These are phyloP conservation scores for Dasyornis broadbenti DNA, from an alignment of 2,113 vertebrate species.

Conservation along the genomic window DNA sequence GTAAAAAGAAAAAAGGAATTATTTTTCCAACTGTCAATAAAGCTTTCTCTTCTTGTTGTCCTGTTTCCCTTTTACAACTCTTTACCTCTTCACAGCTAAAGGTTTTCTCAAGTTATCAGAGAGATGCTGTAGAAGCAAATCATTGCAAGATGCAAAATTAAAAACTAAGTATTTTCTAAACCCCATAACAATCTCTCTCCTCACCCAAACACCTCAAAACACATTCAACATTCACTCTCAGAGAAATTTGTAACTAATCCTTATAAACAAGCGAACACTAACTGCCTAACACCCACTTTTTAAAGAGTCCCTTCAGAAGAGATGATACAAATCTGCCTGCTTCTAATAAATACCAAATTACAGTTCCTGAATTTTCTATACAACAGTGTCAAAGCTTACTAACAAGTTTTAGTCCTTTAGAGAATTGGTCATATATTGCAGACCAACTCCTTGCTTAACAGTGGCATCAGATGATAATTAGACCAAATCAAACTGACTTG, in stretches of 20 bases:
- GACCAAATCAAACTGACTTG: background rate
- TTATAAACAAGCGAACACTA: background rate
- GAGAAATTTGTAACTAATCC: background rate
- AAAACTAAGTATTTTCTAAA: background rate
- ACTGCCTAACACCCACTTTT: background rate
- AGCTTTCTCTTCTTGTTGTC: background rate
- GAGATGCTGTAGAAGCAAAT: rapidly evolving
- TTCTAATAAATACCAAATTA: background rate
- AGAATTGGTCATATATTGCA: background rate
- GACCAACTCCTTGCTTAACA: background rate
- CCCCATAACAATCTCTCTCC: background rate
- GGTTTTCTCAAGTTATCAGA: background rate
- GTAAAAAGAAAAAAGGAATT: background rate
- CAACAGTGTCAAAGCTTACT: background rate
- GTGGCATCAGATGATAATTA: background rate
- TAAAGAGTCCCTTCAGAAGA: background rate
- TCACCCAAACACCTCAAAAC: background rate
- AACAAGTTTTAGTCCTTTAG: background rate
- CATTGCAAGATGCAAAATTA: background rate
- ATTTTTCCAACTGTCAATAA: background rate
- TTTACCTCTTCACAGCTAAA: background rate
- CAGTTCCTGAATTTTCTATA: background rate
- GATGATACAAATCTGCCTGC: background rate
- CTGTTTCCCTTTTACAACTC: background rate
- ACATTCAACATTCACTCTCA: background rate